Evolutionary conservation across 2,888 invertebrate genomes (phyloP).

Genomic region (Tineola bisselliella): DNA sequence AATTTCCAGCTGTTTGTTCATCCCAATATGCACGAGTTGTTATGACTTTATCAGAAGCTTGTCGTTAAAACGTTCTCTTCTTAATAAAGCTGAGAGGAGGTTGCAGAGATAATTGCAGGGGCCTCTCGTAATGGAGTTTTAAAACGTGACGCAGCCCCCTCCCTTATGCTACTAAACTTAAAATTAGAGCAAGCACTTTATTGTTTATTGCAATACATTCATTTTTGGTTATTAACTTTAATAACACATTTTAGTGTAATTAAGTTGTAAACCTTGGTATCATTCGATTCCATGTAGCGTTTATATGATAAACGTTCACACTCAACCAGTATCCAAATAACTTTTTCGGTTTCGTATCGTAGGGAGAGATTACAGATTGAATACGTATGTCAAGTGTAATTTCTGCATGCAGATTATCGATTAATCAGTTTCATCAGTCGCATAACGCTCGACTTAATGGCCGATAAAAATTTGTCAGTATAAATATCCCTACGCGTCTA

Average conservation of each 20-base stretch:
- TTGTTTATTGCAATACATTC: background rate
- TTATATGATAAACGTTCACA: too few species aligned
- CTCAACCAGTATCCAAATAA: too few species aligned
- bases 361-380: too few species aligned
- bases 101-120: conserved; percentile 6
- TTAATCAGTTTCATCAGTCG: too few species aligned
- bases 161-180: background rate
- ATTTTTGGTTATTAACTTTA: background rate
- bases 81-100: conserved; percentile 7
- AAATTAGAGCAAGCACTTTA: conserved; percentile 3
- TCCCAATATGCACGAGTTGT: background rate
- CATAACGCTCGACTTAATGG: too few species aligned
- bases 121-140: conserved; percentile 8
- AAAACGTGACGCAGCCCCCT: conserved; percentile 9
- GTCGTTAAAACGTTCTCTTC: conserved; percentile 4
- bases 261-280: background rate
- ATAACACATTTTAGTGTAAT: background rate
- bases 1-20: background rate
- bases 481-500: too few species aligned
- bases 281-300: too few species aligned
- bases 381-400: too few species aligned
- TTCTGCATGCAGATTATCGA: too few species aligned
- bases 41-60: background rate
- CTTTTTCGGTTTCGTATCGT: too few species aligned
- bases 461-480: too few species aligned